Evolutionary conservation across 1,140 invertebrate genomes (phyloP).

Genomic region (Drosophila ananassae): DNA sequence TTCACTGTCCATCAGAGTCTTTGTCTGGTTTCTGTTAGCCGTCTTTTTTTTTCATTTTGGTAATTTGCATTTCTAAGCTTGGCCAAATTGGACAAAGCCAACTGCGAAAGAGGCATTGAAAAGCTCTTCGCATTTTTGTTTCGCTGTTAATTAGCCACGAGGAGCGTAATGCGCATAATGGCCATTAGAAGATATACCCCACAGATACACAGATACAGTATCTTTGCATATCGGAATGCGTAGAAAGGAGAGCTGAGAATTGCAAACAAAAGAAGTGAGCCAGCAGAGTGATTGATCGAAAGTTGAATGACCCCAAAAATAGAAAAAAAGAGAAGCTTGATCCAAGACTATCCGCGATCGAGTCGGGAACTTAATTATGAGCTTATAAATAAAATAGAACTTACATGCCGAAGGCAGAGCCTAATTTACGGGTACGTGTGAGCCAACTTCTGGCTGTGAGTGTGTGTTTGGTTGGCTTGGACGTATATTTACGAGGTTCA

Average conservation of each 20-base stretch:
- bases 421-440: slow-evolving; percentile 27
- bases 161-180: slow-evolving; percentile 58
- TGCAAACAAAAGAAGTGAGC: slow-evolving; percentile 46
- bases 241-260: slow-evolving; percentile 26
- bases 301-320: slow-evolving; percentile 59
- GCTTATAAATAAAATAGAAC: slow-evolving; percentile 58
- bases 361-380: slow-evolving; percentile 53
- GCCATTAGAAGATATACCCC: slow-evolving; percentile 44
- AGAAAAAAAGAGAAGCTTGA: not conserved
- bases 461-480: slow-evolving; percentile 4
- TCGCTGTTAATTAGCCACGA: slow-evolving; percentile 65
- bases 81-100: slow-evolving; percentile 57
- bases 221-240: slow-evolving; percentile 26
- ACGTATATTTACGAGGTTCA: slow-evolving; percentile 41
- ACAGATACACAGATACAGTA: slow-evolving; percentile 5
- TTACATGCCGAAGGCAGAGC: slow-evolving; percentile 28
- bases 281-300: slow-evolving; percentile 64
- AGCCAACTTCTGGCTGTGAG: not conserved
- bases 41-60: slow-evolving; percentile 23
- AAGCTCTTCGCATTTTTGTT: slow-evolving; percentile 50
- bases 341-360: slow-evolving; percentile 23
- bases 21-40: slow-evolving; percentile 8
- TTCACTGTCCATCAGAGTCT: slow-evolving; percentile 63
- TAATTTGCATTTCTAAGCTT: slow-evolving; percentile 75
- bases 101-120: slow-evolving; percentile 51